Base-by-base conservation (phyloP, 2,797 vertebrate species). In the Meda fulgida region DNA sequence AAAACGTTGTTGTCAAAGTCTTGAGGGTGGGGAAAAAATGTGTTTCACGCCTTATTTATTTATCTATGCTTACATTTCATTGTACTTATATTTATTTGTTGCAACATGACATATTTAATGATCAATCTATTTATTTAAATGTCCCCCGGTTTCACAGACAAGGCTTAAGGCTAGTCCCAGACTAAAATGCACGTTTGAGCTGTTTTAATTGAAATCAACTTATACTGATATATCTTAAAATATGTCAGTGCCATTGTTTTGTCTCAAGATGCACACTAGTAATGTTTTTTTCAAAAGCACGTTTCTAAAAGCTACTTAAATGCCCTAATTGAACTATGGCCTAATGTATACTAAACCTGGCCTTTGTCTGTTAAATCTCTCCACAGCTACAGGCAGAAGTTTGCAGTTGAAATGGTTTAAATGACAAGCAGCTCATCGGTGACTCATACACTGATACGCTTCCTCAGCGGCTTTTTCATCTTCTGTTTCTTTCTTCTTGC, bases 401-500 rank as follows among this genome's bases (percentile, higher is more conserved):
- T 34, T 48, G 7, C 26, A 0, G 18, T 79, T 66, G 10, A 60
- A 40, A 63, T 11, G 51, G 19, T 77, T 36, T 23, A 43, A 78
- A 60, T 78, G 16, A 18, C 53, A n/a, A 26, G 53, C 1, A n/a
- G 13, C 40, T 78, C 51, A 16, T 55, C 51, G 23, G 21, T 77
- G 31, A 34, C 43, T 81, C 48, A 21, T 69, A 14, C 43, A 46
- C 34, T 0, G 1, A 26, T 8, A 21, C 36, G 40, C 55, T 72
- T 72, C 67, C 66, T 55, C 16, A 34, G 21, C 13, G 19, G 34
- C 23, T 23, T 71, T 31, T 43, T 72, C 38, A 60, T 5, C 38
- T 40, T 66, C 40, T 78, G 10, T 51, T 80, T 80, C 26, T 46
- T 81, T 81, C 38, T 46, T 23, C 6, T 60, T 63, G 6, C 53